Evolutionary conservation across 2,797 vertebrate genomes (phyloP), one percentile per base, ranked within the genome.

Genomic region (Podargus strigoides): DNA sequence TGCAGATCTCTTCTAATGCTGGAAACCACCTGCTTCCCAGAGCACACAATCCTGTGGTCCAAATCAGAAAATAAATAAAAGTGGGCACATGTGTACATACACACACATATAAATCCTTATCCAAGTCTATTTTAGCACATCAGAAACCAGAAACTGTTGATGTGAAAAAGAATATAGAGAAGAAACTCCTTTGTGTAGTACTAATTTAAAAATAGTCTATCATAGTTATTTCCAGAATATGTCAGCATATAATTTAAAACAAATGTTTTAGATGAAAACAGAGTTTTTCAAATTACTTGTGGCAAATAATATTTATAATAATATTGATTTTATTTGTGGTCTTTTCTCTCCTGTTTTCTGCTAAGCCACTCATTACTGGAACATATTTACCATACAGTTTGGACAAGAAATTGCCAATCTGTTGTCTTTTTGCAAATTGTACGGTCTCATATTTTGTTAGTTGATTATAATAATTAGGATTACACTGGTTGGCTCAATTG

Each of bases 261-360:
- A 94, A 95, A 91, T 94, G 87, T 39, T 90, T 92, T 91, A 67
- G 70, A 94, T 84, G 59, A 86, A 82, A 91, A 87, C 5, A 0
- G 21, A 79, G 77, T 56, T 82, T 91, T 93, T 94, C 59, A 69
- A 91, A 86, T 95, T 88, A 70, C 63, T 96, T 74, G 80, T 69
- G 85, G 89, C 55, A 94, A 96, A 88, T 87, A 94, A 91, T 95
- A 90, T 88, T 86, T 89, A 82, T 85, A 88, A 95, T 92, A 95
- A 95, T 90, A 94, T 82, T 96, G 91, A 91, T 90, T 93, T 92
- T 96, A 84, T 94, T 92, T 92, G 82, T 90, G 91, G 85, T 90
- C 42, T 92, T 84, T 87, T 76, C 85, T 89, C 78, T 91, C 69
- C 53, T 87, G 64, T 78, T 85, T 95, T 93, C 89, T 95, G 66